These are phyloP conservation scores for Drosophila tripunctata DNA, from an alignment of 2,888 invertebrate genomes.

Conservation along the genomic window DNA sequence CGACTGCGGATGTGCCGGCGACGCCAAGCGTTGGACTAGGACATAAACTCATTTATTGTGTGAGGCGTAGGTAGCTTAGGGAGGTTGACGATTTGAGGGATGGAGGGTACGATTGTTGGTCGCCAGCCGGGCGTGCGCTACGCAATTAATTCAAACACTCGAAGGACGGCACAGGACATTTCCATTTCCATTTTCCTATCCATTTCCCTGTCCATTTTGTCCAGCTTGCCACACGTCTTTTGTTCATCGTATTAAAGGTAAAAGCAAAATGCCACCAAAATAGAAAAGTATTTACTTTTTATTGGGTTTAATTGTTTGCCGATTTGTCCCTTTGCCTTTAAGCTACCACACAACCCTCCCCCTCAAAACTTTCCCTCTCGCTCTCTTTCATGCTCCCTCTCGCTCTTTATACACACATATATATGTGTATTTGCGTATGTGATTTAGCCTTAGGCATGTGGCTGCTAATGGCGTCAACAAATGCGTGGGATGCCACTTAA, in stretches of 20 bases:
- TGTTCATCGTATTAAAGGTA: slow-evolving; percentile 52
- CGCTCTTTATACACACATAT: slow-evolving; percentile 22
- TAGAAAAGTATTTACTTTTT: slow-evolving; percentile 18
- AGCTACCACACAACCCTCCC: neutral
- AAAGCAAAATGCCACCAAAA: neutral
- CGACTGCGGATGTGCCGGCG: slow-evolving; percentile 50
- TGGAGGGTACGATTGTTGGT: slow-evolving; percentile 32
- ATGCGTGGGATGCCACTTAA: slow-evolving; percentile 60
- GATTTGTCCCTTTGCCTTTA: slow-evolving; percentile 18
- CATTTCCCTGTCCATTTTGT: neutral
- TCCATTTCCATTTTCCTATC: slow-evolving; percentile 38
- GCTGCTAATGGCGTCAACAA: slow-evolving; percentile 71
- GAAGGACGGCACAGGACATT: slow-evolving; percentile 70
- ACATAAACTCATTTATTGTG: slow-evolving; percentile 77
- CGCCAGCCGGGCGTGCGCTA: slow-evolving; percentile 75
- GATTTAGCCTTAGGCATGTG: slow-evolving; percentile 64
- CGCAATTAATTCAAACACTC: slow-evolving; percentile 77
- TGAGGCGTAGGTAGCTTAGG: slow-evolving; percentile 51
- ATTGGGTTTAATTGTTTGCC: slow-evolving; percentile 39
- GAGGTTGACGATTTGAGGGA: neutral
- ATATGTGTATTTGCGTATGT: slow-evolving; percentile 72
- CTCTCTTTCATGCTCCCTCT: neutral
- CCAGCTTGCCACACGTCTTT: slow-evolving; percentile 2
- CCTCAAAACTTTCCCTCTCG: neutral
- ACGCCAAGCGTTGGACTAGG: slow-evolving; percentile 66